phyloP scores from a whole-genome alignment of 37 sponge, comb jelly and placozoan genomes.

The Dysidea cf. avara region DNA sequence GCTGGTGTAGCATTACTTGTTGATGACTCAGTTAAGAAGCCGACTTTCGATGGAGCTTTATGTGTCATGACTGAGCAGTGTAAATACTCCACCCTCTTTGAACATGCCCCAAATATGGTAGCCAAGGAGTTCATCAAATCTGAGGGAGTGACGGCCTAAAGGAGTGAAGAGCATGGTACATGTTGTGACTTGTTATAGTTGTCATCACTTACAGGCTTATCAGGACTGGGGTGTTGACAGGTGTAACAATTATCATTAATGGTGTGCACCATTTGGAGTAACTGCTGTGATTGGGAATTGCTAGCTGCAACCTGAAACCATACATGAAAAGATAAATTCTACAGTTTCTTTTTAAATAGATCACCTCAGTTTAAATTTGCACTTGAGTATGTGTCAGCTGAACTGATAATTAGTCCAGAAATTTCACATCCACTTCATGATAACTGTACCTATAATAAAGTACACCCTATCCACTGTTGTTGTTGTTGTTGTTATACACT shows the following conservation, averaged over 20 bases:
- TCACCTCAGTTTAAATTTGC: constrained; percentile 64
- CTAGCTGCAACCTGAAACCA: too few relatives aligned
- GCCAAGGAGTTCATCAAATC: constrained; percentile 18
- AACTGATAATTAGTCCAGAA: constrained; percentile 41
- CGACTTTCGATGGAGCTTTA: constrained; percentile 19
- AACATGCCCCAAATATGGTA: constrained; percentile 23
- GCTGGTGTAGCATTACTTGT: neutral
- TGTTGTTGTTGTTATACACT: too few relatives aligned
- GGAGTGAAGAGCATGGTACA: neutral
- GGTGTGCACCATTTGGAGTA: too few relatives aligned
- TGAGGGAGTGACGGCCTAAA: constrained; percentile 11
- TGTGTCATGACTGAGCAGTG: constrained; percentile 18
- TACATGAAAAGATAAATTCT: too few relatives aligned
- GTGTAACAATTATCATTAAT: too few relatives aligned
- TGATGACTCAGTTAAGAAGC: neutral
- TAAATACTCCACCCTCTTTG: constrained; percentile 59
- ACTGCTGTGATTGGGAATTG: too few relatives aligned
- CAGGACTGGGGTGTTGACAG: too few relatives aligned
- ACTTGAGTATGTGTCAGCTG: constrained; percentile 48
- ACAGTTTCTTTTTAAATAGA: too few relatives aligned
- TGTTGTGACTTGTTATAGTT: too few relatives aligned
- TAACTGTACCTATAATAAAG: constrained; percentile 26
- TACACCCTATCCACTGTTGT: too few relatives aligned
- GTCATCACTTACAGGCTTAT: too few relatives aligned
- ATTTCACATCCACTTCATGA: constrained; percentile 29